phyloP scores from a whole-genome alignment of 2,797 vertebrate species.

The Alcedo atthis region DNA sequence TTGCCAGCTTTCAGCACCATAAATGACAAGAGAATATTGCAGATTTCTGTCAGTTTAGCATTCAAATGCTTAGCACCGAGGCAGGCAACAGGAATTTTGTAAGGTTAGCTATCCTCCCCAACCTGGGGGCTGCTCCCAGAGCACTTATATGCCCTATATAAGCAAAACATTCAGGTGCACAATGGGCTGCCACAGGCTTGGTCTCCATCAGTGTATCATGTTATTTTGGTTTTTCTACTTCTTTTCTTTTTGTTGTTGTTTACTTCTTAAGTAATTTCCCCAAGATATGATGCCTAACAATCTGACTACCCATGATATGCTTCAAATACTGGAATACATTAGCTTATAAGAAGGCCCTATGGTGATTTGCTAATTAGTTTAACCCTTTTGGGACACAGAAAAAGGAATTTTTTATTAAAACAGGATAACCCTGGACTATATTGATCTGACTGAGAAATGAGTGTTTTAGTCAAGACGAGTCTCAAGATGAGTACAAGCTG shows the following conservation, averaged over 20 bases:
- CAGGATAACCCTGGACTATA: conserved; percentile 54
- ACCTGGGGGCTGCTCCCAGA: not conserved
- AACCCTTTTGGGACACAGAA: conserved; percentile 1
- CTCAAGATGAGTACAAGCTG: conserved; percentile 40
- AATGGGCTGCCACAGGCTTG: not conserved
- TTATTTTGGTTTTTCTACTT: not conserved
- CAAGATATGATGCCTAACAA: not conserved
- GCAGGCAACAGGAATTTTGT: not conserved
- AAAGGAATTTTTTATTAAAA: conserved; percentile 66
- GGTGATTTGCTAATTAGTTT: conserved; percentile 61
- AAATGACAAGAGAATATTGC: not conserved
- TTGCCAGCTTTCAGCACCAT: not conserved
- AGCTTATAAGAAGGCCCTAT: conserved; percentile 11
- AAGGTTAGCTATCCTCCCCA: not conserved
- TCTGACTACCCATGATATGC: not conserved
- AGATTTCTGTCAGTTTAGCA: not conserved
- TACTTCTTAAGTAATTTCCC: not conserved
- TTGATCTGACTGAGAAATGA: conserved; percentile 52
- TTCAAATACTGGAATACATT: conserved; percentile 22
- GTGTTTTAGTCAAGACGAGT: conserved; percentile 50
- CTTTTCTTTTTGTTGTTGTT: not conserved
- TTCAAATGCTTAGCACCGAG: not conserved
- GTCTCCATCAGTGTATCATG: not conserved
- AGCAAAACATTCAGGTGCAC: not conserved
- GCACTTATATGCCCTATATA: not conserved